phyloP scores from a whole-genome alignment of 1,140 invertebrate genomes.

The Yoshiicerus persimilis region DNA sequence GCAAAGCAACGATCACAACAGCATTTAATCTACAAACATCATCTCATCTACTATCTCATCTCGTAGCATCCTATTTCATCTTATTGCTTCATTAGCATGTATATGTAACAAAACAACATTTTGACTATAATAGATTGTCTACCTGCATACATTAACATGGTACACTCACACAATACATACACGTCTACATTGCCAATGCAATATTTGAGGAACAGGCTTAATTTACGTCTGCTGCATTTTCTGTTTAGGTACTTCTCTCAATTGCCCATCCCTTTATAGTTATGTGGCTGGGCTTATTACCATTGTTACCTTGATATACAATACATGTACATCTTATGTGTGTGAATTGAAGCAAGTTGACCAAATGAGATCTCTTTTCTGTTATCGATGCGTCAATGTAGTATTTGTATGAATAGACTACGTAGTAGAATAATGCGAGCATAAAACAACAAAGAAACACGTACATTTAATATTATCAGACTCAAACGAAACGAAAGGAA shows the following conservation, averaged over 20 bases:
- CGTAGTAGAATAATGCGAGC: not conserved
- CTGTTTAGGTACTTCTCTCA: not conserved
- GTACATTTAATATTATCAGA: not conserved
- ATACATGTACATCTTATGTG: not conserved
- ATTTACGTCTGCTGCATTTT: not conserved
- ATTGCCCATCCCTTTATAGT: not conserved
- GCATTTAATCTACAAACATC: not conserved
- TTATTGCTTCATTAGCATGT: constrained; percentile 20
- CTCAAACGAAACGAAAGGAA: not conserved
- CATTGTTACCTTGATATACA: not conserved
- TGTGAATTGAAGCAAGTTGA: not conserved
- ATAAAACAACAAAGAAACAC: not conserved
- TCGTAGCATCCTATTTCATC: constrained; percentile 16
- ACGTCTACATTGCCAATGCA: not conserved
- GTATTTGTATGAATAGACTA: no score
- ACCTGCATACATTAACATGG: not conserved
- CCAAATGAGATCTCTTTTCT: not conserved
- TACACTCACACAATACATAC: no score
- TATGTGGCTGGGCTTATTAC: not conserved
- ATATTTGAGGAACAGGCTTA: not conserved
- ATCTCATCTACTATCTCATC: constrained; percentile 12
- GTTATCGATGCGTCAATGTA: no score
- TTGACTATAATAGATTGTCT: not conserved
- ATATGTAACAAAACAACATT: not conserved
- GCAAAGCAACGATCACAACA: not conserved